phyloP scores from a whole-genome alignment of 2,888 invertebrate species.

The Chromoteleia sp. region DNA sequence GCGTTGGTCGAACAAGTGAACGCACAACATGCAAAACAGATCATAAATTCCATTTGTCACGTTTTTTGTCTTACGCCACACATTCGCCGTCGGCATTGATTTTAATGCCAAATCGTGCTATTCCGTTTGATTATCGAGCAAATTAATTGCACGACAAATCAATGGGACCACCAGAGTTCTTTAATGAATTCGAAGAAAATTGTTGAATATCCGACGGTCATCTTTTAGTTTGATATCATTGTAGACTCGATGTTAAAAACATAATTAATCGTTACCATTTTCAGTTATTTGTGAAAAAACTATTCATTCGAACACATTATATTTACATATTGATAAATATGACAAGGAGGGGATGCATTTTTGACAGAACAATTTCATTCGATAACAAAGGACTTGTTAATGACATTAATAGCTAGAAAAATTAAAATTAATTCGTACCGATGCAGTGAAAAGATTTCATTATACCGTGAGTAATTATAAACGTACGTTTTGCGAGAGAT shows the following conservation, averaged over 20 bases:
- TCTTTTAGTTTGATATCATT: background rate
- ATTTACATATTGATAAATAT: too few relatives aligned
- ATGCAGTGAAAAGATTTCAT: too few relatives aligned
- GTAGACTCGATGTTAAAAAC: background rate
- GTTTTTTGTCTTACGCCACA: conserved; percentile 43
- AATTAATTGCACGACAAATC: conserved; percentile 52
- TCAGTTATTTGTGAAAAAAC: too few relatives aligned
- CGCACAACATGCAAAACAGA: conserved; percentile 57
- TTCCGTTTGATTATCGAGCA: conserved; percentile 27
- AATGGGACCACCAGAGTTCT: conserved; percentile 46
- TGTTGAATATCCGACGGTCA: conserved; percentile 15
- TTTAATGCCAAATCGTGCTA: conserved; percentile 37
- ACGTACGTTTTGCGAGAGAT: conserved; percentile 5
- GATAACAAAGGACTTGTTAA: too few relatives aligned
- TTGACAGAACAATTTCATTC: too few relatives aligned
- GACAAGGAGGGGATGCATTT: too few relatives aligned
- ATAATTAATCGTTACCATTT: background rate
- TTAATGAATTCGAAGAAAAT: conserved; percentile 31
- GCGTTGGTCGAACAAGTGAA: conserved; percentile 62
- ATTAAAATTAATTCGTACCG: too few relatives aligned
- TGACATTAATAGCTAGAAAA: too few relatives aligned
- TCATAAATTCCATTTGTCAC: conserved; percentile 64
- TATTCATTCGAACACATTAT: too few relatives aligned
- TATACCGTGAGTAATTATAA: background rate
- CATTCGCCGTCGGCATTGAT: conserved; percentile 28